Conservation (phyloP, 2,113 vertebrate genomes). For the Notothenia rossii region DNA sequence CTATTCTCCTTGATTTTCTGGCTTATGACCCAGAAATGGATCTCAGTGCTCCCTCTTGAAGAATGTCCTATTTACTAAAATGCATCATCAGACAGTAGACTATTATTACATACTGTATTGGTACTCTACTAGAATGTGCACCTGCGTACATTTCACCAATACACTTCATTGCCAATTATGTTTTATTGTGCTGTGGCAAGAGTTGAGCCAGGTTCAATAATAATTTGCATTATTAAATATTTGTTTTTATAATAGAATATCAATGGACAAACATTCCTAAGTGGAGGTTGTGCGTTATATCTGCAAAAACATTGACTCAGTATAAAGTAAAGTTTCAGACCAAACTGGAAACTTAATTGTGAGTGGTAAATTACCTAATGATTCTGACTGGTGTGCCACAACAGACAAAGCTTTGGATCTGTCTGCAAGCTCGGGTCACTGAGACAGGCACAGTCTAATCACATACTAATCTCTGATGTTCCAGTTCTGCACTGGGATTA, state of each 20-base stretch:
- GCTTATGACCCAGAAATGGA: background rate
- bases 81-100: background rate
- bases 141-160: background rate
- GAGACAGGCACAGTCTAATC: conserved; percentile 49
- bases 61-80: no score
- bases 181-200: background rate
- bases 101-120: background rate
- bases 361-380: conserved; percentile 42
- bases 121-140: background rate
- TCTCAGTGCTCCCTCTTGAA: no score
- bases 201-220: background rate
- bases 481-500: conserved; percentile 68
- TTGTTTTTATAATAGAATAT: background rate
- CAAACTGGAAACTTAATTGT: conserved; percentile 12
- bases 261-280: background rate
- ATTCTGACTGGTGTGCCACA: conserved; percentile 29
- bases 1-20: no score
- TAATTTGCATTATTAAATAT: background rate
- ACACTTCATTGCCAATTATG: background rate
- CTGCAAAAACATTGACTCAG: background rate
- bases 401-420: conserved; percentile 18
- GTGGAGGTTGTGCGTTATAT: background rate
- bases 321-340: conserved; percentile 2
- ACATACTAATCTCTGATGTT: conserved; percentile 75
- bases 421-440: conserved; percentile 26